Percentiles rank a stretch among this genome's conserved stretches.
phyloP scores from a whole-genome alignment of 2,888 invertebrate species.

The Graphium colonna region DNA sequence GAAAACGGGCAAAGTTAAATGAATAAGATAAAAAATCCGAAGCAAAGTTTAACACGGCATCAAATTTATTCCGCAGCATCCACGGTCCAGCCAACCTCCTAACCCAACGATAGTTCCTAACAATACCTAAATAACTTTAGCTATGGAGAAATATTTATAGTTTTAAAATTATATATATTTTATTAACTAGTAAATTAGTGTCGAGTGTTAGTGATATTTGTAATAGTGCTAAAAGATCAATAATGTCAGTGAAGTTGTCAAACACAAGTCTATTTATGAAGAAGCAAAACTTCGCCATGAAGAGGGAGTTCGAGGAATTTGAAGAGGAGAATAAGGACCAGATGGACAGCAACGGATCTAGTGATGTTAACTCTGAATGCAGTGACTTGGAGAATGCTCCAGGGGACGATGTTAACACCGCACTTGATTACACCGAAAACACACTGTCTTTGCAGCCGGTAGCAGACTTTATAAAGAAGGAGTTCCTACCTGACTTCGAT shows the following conservation, averaged over 20 bases:
- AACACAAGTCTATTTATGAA: constrained; percentile 64
- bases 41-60: constrained; percentile 18
- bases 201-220: constrained; percentile 41
- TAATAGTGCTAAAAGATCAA: constrained; percentile 40
- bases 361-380: constrained; percentile 64
- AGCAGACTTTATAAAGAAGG: constrained; percentile 73
- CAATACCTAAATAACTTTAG: constrained; percentile 74
- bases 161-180: constrained; percentile 44
- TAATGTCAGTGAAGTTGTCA: constrained; percentile 69
- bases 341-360: constrained; percentile 57
- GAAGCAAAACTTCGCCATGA: constrained; percentile 68
- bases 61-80: constrained; percentile 36
- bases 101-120: constrained; percentile 81
- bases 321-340: constrained; percentile 52
- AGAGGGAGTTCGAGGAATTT: constrained; percentile 66
- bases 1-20: constrained; percentile 44
- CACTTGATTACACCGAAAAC: constrained; percentile 66
- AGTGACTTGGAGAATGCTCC: constrained; percentile 67
- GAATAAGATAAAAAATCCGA: constrained; percentile 18
- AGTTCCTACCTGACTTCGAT: constrained; percentile 70
- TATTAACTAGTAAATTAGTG: constrained; percentile 51
- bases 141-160: constrained; percentile 73
- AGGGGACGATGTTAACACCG: constrained; percentile 50
- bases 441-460: constrained; percentile 64
- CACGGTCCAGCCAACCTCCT: constrained; percentile 70